These are phyloP conservation scores for cattle (Bos taurus) DNA, from an alignment of 2,113 vertebrate genomes.

Conservation along the genomic window ARS-UCD2.0 NC_037331.1:106465501-106466000, in stretches of 20 bases:
- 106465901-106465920: neutral
- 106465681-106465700: neutral
- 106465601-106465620: neutral
- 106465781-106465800: neutral
- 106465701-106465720: neutral
- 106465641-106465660: neutral
- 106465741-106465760: neutral
- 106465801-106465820: fast-evolving
- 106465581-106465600: neutral
- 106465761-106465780: neutral
- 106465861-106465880: neutral
- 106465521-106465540: neutral
- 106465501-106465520: neutral
- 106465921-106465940: neutral
- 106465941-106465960: neutral
- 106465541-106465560: neutral
- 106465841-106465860: neutral
- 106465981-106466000: neutral
- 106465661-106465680: neutral
- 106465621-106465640: neutral
- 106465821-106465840: neutral
- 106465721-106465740: neutral
- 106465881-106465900: neutral
- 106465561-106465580: neutral
- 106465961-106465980: neutral